Percentiles rank a stretch among this genome's conserved stretches.
These are phyloP conservation scores for Xenentodon cancila DNA, from an alignment of 2,797 vertebrate species.

Conservation along the genomic window DNA sequence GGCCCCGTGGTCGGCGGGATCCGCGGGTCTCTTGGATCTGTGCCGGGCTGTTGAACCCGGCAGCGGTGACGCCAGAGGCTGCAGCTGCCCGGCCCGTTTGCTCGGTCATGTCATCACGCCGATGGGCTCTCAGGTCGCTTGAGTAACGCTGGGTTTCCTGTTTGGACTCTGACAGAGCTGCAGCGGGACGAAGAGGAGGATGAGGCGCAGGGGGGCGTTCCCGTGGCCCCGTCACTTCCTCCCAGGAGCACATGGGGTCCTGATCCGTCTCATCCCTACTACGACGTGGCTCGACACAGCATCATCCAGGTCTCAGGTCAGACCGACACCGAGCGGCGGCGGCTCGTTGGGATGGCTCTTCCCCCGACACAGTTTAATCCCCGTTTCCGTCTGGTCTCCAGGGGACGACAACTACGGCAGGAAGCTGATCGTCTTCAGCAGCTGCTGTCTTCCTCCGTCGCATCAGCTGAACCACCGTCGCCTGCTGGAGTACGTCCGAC, in stretches of 20 bases:
- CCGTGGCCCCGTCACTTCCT: constrained; percentile 9
- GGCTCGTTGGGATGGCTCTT: too few species aligned
- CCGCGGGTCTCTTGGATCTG: too few species aligned
- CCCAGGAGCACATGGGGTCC: constrained; percentile 34
- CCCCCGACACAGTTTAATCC: neutral
- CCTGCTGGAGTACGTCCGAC: constrained; percentile 84
- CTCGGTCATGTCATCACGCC: too few species aligned
- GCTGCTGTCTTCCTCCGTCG: constrained; percentile 87
- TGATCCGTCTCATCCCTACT: constrained; percentile 83
- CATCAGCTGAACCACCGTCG: constrained; percentile 88
- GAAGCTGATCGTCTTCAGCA: constrained; percentile 88
- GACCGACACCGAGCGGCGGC: too few species aligned
- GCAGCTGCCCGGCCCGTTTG: too few species aligned
- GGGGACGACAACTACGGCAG: constrained; percentile 88
- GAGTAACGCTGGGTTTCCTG: neutral
- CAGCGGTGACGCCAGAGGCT: too few species aligned
- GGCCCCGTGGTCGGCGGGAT: too few species aligned
- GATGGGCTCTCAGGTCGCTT: too few species aligned
- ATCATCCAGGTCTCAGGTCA: constrained; percentile 89
- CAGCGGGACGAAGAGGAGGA: constrained; percentile 73
- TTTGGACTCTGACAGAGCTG: constrained; percentile 71
- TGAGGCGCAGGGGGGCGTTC: constrained; percentile 11
- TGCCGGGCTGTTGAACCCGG: too few species aligned
- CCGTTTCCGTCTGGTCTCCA: constrained; percentile 51
- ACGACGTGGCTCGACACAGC: constrained; percentile 88